phyloP scores from a whole-genome alignment of 2,888 invertebrate species.

The Neoascia interrupta region DNA sequence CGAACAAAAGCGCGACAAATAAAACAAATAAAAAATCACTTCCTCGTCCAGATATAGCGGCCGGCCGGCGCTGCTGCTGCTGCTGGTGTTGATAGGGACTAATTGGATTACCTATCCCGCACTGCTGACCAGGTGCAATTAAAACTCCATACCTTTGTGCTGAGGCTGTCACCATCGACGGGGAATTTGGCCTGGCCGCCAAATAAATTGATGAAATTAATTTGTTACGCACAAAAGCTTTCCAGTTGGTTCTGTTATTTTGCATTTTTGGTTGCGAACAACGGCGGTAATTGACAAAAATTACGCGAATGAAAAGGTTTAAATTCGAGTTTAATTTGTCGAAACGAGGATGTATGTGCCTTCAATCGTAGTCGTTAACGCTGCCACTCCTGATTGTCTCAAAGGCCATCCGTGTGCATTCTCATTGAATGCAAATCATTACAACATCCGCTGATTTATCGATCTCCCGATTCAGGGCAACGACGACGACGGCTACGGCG shows the following conservation, averaged over 20 bases:
- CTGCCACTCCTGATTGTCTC: neutral
- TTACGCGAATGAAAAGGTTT: constrained; percentile 34
- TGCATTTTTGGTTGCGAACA: neutral
- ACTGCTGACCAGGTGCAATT: constrained; percentile 54
- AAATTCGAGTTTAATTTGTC: constrained; percentile 41
- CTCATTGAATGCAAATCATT: constrained; percentile 16
- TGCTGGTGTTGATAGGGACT: constrained; percentile 59
- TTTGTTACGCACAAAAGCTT: constrained; percentile 17
- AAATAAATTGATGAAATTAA: constrained; percentile 25
- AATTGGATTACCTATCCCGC: constrained; percentile 60
- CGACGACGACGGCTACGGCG: neutral
- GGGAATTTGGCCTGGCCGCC: neutral
- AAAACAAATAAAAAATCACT: constrained; percentile 7
- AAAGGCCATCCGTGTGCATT: neutral
- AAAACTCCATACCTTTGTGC: constrained; percentile 39
- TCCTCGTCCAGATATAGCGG: constrained; percentile 25
- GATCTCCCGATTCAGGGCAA: neutral
- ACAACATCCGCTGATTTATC: constrained; percentile 12
- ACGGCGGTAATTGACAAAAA: constrained; percentile 42
- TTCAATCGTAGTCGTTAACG: constrained; percentile 19
- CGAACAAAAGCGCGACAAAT: constrained; percentile 8
- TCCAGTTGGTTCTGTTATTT: neutral
- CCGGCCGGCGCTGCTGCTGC: too few relatives aligned
- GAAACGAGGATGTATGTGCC: constrained; percentile 2
- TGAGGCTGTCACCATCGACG: neutral